Evolutionary conservation across 2,113 vertebrate genomes (phyloP), one percentile per base, ranked within the genome.

Genomic region (Theristicus caerulescens): DNA sequence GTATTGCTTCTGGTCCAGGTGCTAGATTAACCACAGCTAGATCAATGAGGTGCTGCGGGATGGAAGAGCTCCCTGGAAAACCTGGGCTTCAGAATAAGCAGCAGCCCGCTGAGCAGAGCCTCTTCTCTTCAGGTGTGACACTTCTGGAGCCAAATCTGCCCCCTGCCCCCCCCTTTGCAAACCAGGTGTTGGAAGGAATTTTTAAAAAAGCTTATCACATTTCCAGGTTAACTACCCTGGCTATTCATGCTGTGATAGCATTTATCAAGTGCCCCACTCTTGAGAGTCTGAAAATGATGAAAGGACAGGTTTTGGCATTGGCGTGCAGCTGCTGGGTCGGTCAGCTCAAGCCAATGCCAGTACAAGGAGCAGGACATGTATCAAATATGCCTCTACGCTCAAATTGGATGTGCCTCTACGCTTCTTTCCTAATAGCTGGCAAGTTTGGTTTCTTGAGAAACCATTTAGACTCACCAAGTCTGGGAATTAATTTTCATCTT

Each of bases 391-490:
- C 18, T 49, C 29, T 24, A 9, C 1, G 0, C 3, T 34, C 22
- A 55, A 40, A n/a, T 0, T 66, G 24, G 6, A 16, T 73, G 29
- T 42, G 17, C 4, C 4, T 7, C 13, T 77, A 19, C 2, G 11
- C 4, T 61, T 47, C 46, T 67, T 55, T 24, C 12, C 18, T 42
- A 52, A 66, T 19, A 82, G 24, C 13, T 31, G 7, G 4, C 7
- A 55, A 22, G 1, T 42, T 64, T 6, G 2, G 2, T 0, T 2
- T 36, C 72, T 80, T 13, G 2, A 24, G 31, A 62, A 74, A 47
- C 7, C 4, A 6, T 42, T 82, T 70, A 64, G 29, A 67, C 11
- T 78, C 5, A 51, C 4, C 12, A 77, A 80, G 13, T 6, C 21
- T 80, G 16, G 7, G 62, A 88, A 76, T 64, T 52, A 5, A 76